Evolutionary conservation across 2,888 invertebrate genomes (phyloP).

Genomic region (Hydrotaea cyrtoneurina): DNA sequence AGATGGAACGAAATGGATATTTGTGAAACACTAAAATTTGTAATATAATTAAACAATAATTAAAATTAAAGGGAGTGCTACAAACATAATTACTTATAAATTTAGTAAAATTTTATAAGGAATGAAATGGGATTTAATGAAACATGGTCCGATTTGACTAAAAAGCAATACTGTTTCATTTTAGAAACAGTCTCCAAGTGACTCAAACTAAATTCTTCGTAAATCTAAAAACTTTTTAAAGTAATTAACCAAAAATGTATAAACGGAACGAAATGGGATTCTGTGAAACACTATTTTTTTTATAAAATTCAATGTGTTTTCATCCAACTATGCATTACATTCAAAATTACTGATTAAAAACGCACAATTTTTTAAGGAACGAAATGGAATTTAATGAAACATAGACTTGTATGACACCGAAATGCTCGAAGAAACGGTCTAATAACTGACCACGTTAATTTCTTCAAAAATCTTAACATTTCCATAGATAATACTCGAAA

Average conservation of each 20-base stretch:
- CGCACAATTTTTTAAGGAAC: constrained; percentile 6
- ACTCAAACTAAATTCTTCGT: too few species aligned
- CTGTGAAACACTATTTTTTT: constrained; percentile 26
- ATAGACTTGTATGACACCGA: constrained; percentile 40
- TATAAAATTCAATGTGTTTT: too few species aligned
- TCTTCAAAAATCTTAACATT: too few species aligned
- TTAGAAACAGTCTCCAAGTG: neutral
- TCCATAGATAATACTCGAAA: neutral
- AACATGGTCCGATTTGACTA: neutral
- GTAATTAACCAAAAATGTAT: neutral
- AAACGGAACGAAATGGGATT: constrained; percentile 8
- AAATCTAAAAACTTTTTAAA: too few species aligned
- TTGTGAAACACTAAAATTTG: too few species aligned
- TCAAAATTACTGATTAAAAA: too few species aligned
- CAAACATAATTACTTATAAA: neutral
- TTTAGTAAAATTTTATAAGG: neutral
- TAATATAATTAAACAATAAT: too few species aligned
- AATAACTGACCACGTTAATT: too few species aligned
- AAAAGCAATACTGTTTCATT: neutral
- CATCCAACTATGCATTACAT: too few species aligned
- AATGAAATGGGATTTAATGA: constrained; percentile 41
- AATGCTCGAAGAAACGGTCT: neutral
- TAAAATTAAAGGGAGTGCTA: too few species aligned
- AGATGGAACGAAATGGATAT: too few species aligned
- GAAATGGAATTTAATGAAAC: constrained; percentile 44